A percentile compares a stretch with the other conserved stretches of the same genome.
These are phyloP conservation scores for Petrosia ficiformis DNA, from an alignment of 37 sponge, comb jelly and placozoan species.

Conservation along the genomic window DNA sequence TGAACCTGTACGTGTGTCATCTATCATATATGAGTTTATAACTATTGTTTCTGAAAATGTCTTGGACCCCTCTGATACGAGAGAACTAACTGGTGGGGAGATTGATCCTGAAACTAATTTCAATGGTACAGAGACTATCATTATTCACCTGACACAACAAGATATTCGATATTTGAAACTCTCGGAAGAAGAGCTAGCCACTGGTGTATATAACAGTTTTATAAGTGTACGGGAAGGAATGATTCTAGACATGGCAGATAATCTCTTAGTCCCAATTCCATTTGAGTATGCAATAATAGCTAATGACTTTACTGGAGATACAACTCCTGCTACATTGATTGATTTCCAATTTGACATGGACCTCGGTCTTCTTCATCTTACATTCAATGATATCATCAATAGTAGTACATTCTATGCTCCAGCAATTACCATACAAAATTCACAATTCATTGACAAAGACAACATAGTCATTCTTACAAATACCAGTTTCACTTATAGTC, in stretches of 20 bases:
- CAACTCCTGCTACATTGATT: conserved; percentile 53
- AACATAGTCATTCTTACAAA: conserved; percentile 48
- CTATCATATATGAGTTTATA: conserved; percentile 33
- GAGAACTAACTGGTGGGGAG: conserved; percentile 65
- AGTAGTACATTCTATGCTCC: conserved; percentile 59
- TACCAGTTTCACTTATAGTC: conserved; percentile 52
- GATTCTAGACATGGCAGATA: conserved; percentile 80
- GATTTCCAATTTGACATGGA: conserved; percentile 80
- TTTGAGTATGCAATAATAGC: conserved; percentile 27
- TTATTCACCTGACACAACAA: conserved; percentile 51
- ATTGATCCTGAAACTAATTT: conserved; percentile 30
- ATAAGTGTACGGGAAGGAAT: conserved; percentile 37
- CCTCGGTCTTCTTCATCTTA: conserved; percentile 64
- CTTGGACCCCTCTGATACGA: conserved; percentile 26
- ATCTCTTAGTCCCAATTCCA: conserved; percentile 36
- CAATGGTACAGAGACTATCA: conserved; percentile 69
- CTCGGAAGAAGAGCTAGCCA: conserved; percentile 49
- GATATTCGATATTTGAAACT: conserved; percentile 85
- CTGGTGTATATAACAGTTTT: conserved; percentile 44
- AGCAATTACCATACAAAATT: conserved; percentile 70
- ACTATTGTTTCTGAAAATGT: conserved; percentile 51
- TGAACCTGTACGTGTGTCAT: conserved; percentile 77
- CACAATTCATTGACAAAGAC: conserved; percentile 4
- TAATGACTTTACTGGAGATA: conserved; percentile 47
- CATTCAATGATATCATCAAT: conserved; percentile 91